A percentile compares a stretch with the other conserved stretches of the same genome.
Conservation (phyloP, 1,140 invertebrate species). For the Drosophila bifasciata region DNA sequence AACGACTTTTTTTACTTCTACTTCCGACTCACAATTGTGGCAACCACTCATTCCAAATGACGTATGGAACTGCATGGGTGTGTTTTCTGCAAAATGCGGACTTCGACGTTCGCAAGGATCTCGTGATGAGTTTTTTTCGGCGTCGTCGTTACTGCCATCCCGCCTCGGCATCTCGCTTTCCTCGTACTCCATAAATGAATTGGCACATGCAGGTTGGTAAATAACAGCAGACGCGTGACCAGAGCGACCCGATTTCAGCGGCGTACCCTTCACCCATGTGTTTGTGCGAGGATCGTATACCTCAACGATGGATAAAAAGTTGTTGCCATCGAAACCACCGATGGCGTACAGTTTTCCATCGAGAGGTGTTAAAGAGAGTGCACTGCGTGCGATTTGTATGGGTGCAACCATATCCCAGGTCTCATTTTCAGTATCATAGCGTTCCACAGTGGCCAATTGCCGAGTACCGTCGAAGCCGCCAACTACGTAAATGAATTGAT, state of each 20-base stretch:
- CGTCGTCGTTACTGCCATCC: constrained; percentile 42
- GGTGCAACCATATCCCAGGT: constrained; percentile 89
- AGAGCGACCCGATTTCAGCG: constrained; percentile 93
- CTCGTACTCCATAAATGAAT: constrained; percentile 85
- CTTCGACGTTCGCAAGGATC: constrained; percentile 33
- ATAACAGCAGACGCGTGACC: constrained; percentile 95
- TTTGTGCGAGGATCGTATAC: constrained; percentile 92
- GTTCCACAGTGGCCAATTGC: constrained; percentile 91
- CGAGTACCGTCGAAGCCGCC: constrained; percentile 92
- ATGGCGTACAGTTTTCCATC: constrained; percentile 94
- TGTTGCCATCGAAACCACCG: constrained; percentile 94
- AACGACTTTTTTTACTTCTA: not conserved
- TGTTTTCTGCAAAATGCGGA: constrained; percentile 29
- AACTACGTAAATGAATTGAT: constrained; percentile 93
- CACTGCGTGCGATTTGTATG: constrained; percentile 90
- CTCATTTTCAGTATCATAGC: constrained; percentile 92
- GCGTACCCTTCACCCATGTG: constrained; percentile 90
- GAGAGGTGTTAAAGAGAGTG: constrained; percentile 91
- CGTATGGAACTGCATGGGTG: constrained; percentile 70
- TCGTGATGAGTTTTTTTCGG: constrained; percentile 4
- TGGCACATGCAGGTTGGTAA: constrained; percentile 87
- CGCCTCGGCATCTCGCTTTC: constrained; percentile 47
- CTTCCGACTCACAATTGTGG: constrained; percentile 65
- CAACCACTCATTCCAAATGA: constrained; percentile 64
- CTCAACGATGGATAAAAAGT: constrained; percentile 93